Base-by-base conservation (phyloP, 2,113 vertebrate genomes). In the Colinus virginianus region DNA sequence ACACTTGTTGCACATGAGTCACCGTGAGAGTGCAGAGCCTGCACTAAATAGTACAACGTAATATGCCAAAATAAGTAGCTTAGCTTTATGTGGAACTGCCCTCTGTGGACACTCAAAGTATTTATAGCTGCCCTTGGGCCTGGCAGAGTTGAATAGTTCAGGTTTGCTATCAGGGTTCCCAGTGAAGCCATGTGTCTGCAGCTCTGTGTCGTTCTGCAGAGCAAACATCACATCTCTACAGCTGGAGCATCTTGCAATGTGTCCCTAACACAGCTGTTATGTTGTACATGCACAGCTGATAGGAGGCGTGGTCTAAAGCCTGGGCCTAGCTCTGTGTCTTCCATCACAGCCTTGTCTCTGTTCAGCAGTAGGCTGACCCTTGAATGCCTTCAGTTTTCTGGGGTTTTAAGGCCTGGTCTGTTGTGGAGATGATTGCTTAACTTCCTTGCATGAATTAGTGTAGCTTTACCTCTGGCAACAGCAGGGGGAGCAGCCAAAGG, bases 391-490 rank as follows among this genome's bases (percentile, higher is more conserved):
- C 62, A 92, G 56, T 32, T 76, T 68, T 67, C 43, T 74, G 34
- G 34, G 46, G 20, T 68, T 89, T 62, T 61, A 67, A 90, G 61
- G 70, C 32, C 46, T 61, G 7, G 59, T 30, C 36, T 84, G 3
- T 69, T 70, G 4, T 30, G 45, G 32, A 55, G 6, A 3, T 77
- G 6, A 3, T 77, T 69, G 38, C 49, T 63, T 51, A 53, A 30
- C 32, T 64, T 82, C 79, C 42, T 83, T 94, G 71, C 38, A 34
- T 46, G 23, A 83, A 70, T 91, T 79, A 67, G 32, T 56, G 72
- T 80, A 78, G 56, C 43, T 93, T 95, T 84, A 88, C 84, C 82
- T 95, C 85, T 94, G 68, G 71, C 87, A 91, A 76, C 56, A 94
- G 87, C 85, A 45, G 75, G 64, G 64, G 58, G 68, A 75, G 75